phyloP scores from a whole-genome alignment of 2,797 vertebrate species.

The Heterohyrax brucei region DNA sequence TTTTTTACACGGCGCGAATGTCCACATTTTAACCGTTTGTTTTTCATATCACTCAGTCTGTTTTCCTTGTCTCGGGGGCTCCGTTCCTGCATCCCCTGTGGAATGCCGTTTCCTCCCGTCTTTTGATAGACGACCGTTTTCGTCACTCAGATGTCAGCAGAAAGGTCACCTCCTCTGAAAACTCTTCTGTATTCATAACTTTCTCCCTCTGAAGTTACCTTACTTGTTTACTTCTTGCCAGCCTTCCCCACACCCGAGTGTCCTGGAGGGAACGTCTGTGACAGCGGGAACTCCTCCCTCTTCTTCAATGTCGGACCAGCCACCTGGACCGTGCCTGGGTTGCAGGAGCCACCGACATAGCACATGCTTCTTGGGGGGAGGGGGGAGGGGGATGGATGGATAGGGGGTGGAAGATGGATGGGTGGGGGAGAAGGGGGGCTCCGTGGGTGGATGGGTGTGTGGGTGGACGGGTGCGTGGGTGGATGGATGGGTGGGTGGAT shows the following conservation, averaged over 20 bases:
- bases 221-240: not conserved
- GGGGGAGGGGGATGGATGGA: not conserved
- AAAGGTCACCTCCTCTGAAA: not conserved
- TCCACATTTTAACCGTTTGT: not conserved
- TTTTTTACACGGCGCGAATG: too few relatives aligned
- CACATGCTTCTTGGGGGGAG: not conserved
- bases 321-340: not conserved
- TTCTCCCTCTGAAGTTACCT: not conserved
- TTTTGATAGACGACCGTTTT: accelerated
- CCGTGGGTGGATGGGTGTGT: too few relatives aligned
- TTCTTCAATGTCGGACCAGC: not conserved
- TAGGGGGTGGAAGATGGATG: too few relatives aligned
- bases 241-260: too few relatives aligned
- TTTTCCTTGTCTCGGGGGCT: not conserved
- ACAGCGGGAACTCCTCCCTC: not conserved
- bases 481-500: not conserved
- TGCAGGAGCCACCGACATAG: not conserved
- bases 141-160: not conserved
- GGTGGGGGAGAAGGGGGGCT: too few relatives aligned
- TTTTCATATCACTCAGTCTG: not conserved
- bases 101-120: not conserved
- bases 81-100: too few relatives aligned
- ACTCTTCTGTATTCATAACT: not conserved
- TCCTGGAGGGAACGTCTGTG: not conserved
- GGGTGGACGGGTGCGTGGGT: too few relatives aligned